A percentile compares a stretch with the other conserved stretches of the same genome.
Conservation (phyloP, 2,113 vertebrate genomes). For the Globicephala melas region DNA sequence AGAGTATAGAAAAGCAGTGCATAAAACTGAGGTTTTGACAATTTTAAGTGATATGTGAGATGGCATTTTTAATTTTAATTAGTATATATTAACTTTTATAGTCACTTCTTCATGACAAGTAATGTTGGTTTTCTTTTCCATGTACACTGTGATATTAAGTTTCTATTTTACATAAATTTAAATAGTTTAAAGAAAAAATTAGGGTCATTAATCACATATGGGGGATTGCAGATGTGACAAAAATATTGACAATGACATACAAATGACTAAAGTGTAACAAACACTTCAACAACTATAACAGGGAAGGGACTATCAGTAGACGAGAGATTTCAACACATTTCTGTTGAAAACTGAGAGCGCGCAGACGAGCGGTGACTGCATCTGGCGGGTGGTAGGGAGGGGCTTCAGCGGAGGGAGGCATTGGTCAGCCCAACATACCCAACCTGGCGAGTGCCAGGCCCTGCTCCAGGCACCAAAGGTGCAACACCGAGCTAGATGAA, state of each 20-base stretch:
- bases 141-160: neutral
- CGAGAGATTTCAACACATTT: accelerated
- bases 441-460: neutral
- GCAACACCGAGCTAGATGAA: neutral
- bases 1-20: neutral
- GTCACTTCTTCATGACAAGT: neutral
- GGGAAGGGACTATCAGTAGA: neutral
- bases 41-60: neutral
- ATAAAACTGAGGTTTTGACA: neutral
- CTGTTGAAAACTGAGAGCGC: neutral
- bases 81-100: neutral
- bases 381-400: neutral
- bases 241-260: neutral
- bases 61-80: neutral
- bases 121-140: neutral
- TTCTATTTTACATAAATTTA: neutral
- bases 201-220: neutral
- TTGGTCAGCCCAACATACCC: neutral
- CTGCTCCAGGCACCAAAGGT: neutral
- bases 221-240: neutral
- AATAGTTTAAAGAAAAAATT: neutral
- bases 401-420: accelerated
- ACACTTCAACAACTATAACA: accelerated
- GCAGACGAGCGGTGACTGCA: neutral
- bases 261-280: neutral